A percentile compares a stretch with the other conserved stretches of the same genome.
phyloP scores from a whole-genome alignment of 2,888 invertebrate genomes.

The Isotomurus palustris region DNA sequence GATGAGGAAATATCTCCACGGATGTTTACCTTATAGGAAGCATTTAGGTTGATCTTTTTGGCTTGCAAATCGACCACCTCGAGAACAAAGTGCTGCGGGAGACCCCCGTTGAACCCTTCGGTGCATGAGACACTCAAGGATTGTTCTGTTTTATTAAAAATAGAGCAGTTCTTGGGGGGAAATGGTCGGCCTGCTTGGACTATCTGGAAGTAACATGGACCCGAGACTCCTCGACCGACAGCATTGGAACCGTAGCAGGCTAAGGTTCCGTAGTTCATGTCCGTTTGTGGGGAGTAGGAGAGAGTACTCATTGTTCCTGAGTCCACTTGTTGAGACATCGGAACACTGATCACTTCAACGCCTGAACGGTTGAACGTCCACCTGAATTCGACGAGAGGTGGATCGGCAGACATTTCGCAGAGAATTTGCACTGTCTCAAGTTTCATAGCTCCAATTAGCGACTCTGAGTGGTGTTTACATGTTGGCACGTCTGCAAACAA shows the following conservation, averaged over 20 bases:
- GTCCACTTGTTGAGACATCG: conserved; percentile 54
- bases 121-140: conserved; percentile 78
- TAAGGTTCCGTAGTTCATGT: conserved; percentile 76
- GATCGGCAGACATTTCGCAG: conserved; percentile 84
- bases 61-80: conserved; percentile 70
- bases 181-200: conserved; percentile 70
- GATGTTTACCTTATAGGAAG: conserved; percentile 52
- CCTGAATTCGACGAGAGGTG: conserved; percentile 65
- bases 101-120: conserved; percentile 68
- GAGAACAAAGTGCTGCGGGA: conserved; percentile 80
- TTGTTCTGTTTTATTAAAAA: conserved; percentile 79
- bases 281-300: conserved; percentile 79
- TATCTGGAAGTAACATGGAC: conserved; percentile 50
- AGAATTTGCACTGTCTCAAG: conserved; percentile 80
- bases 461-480: conserved; percentile 42
- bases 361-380: conserved; percentile 93
- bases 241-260: conserved; percentile 80
- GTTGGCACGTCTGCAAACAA: conserved; percentile 64
- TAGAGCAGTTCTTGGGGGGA: conserved; percentile 80
- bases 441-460: conserved; percentile 73
- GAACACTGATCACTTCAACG: conserved; percentile 60
- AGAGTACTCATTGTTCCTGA: conserved; percentile 66
- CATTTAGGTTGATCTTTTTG: conserved; percentile 60
- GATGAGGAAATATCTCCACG: conserved; percentile 1
- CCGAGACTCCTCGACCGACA: conserved; percentile 59